Base-by-base conservation (phyloP, 2,797 vertebrate species). In the Chloroceryle amazona region DNA sequence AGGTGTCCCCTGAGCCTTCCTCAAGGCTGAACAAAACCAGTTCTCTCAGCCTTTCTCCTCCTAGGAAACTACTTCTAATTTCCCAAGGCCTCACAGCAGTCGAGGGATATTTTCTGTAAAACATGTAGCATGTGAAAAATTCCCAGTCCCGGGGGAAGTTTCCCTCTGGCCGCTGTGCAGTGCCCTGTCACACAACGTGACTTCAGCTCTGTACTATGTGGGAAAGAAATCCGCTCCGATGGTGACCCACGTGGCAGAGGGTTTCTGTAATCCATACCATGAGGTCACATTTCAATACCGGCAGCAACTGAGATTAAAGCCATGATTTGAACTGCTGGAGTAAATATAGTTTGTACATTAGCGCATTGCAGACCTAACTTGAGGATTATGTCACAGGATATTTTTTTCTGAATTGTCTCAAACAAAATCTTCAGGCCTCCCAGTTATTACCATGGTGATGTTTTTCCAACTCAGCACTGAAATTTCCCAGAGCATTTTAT, bases 391-490 rank as follows among this genome's bases (percentile, higher is more conserved):
- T 92, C 94, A 65, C 61, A 65, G 94, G 86, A 72, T 96, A 91
- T 96, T 91, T 91, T 91, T 89, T 79, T 95, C 66, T 79, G 62
- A 88, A 90, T 96, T 94, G 85, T 94, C 80, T 87, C 54, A 21
- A 88, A 88, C 58, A 79, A 85, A 91, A 52, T 91, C 94, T 86
- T 54, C 65, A 91, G 96, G 87, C 95, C 94, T 92, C 44, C 82
- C 86, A 35, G 22, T 93, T 96, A 97, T 98, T 76, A 72, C 97
- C 97, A 97, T 97, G 97, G 97, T 90, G 89, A 95, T 93, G 72
- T 78, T 87, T 86, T 37, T 91, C 80, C 94, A 94, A 85, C 81
- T 94, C 90, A 71, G 87, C 85, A 42, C 7, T 63, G 85, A 94
- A 95, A 97, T 94, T 84, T 96, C 93, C 91, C 70, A 80, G 90